Evolutionary conservation across 2,888 invertebrate species (phyloP), one percentile per base, ranked within the genome.

Genomic region (Acronicta alni): DNA sequence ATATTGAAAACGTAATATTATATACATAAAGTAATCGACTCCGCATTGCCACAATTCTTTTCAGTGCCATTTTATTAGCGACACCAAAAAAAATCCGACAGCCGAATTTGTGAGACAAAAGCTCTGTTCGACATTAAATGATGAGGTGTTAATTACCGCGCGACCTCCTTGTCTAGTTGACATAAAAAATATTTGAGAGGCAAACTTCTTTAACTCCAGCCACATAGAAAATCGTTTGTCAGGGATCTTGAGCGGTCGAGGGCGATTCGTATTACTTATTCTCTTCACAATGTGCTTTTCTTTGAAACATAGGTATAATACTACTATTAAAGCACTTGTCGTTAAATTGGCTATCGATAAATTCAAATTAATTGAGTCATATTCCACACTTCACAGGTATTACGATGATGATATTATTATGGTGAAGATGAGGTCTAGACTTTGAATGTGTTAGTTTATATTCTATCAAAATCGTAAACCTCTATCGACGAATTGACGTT

Each of bases 81-180:
- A 38, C 44, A 65, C 17, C 37, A 49, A 70, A 70, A 32, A 64
- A 74, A 66, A 49, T 17, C 43, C 1, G n/a, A 47, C 16, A 47
- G 47, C 46, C 59, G 55, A 57, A 38, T 71, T 48, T 43, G 41
- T 52, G 18, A 52, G 46, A 37, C 38, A 47, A 48, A 55, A 71
- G 52, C 57, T 35, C n/a, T 20, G 55, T 37, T 57, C 37, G 67
- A 67, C 57, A 63, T 56, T 75, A 63, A 72, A 32, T 63, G 62
- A 67, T 63, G 59, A 67, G 62, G 67, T 62, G 59, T 66, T 72
- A 75, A 72, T 75, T 71, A 75, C 58, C 37, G 57, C 53, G 57
- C 42, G 20, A 54, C 35, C 43, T 44, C 38, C 47, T 55, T 51
- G 44, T 61, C 46, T 35, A 44, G 51, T 47, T 55, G 41, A 56